Conservation (phyloP, 1,140 invertebrate species). For the Odontomachus brunneus region DNA sequence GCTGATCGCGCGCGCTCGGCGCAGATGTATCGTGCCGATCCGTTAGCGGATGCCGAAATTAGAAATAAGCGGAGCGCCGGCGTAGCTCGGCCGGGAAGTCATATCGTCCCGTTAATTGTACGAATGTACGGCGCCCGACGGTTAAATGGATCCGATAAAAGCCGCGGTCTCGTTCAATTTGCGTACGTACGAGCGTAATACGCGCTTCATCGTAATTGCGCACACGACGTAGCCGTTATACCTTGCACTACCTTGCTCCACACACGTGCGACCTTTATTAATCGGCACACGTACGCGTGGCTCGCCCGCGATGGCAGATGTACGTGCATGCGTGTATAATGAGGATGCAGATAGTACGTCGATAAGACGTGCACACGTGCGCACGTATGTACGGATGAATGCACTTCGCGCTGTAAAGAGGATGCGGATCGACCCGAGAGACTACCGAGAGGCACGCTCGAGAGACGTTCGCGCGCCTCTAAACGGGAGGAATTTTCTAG, state of each 20-base stretch:
- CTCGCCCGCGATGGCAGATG: neutral
- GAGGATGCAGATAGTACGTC: neutral
- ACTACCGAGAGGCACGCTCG: no score
- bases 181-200: neutral
- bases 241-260: neutral
- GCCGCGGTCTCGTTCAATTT: neutral
- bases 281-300: neutral
- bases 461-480: no score
- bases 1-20: constrained; percentile 23
- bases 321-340: neutral
- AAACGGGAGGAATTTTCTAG: no score
- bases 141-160: neutral
- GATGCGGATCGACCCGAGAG: neutral
- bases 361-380: neutral
- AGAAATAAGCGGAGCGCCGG: neutral
- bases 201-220: constrained; percentile 2
- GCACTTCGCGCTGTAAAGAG: neutral
- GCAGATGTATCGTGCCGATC: constrained; percentile 10
- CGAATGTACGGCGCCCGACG: neutral
- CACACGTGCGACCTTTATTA: constrained; percentile 35
- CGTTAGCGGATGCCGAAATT: constrained; percentile 29
- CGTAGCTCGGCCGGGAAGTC: neutral
- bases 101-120: neutral
- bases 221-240: neutral
- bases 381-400: neutral